A percentile compares a stretch with the other conserved stretches of the same genome.
Evolutionary conservation across 1,140 invertebrate genomes (phyloP).

Genomic region (Myzus persicae): DNA sequence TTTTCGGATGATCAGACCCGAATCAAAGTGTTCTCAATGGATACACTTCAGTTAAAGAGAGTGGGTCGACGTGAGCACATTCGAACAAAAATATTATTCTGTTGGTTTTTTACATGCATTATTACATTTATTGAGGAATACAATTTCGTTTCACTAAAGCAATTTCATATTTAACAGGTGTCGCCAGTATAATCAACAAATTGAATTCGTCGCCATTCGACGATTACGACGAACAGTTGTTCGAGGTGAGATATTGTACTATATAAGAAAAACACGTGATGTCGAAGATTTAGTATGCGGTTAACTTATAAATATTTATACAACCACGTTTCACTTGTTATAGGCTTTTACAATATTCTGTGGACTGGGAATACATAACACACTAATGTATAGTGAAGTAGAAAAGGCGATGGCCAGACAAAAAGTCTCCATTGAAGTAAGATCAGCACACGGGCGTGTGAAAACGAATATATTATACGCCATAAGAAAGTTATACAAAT

Average conservation of each 20-base stretch:
- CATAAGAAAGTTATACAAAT: background rate
- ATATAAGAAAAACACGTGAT: background rate
- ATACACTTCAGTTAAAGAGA: background rate
- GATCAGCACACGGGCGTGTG: background rate
- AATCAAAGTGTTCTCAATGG: background rate
- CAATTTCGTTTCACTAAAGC: background rate
- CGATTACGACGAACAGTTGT: slow-evolving; percentile 69
- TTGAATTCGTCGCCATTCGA: slow-evolving; percentile 69
- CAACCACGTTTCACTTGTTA: background rate
- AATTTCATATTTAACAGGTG: slow-evolving; percentile 61
- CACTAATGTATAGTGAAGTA: slow-evolving; percentile 68
- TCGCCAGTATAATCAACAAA: slow-evolving; percentile 69
- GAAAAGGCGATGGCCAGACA: slow-evolving; percentile 71
- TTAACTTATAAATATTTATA: background rate
- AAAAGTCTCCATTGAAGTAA: slow-evolving; percentile 71
- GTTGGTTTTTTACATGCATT: background rate
- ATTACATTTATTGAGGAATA: background rate
- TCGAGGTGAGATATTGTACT: slow-evolving; percentile 64
- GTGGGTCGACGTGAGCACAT: background rate
- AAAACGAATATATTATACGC: background rate
- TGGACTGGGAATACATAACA: slow-evolving; percentile 76
- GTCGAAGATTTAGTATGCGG: background rate
- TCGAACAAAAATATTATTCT: too few relatives aligned
- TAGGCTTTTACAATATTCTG: slow-evolving; percentile 77
- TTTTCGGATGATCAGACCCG: background rate